Conservation (phyloP, 2,888 invertebrate genomes). For the Phyllotreta striolata region DNA sequence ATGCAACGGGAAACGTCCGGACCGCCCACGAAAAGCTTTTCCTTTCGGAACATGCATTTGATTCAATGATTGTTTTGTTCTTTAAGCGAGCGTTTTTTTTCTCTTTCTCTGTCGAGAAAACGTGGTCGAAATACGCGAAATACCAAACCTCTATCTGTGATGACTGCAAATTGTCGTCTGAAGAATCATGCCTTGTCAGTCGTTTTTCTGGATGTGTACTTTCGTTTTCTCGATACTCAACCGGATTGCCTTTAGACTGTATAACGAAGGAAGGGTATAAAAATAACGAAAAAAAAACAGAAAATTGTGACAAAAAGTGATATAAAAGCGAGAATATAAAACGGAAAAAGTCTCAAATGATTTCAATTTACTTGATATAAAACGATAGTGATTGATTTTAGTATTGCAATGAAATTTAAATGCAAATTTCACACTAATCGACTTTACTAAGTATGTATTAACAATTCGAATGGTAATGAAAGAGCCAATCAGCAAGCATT, state of each 20-base stretch:
- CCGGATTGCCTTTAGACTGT: constrained; percentile 27
- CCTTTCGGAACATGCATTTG: constrained; percentile 3
- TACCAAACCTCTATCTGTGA: constrained; percentile 25
- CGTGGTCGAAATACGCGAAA: constrained; percentile 25
- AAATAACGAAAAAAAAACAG: constrained; percentile 12
- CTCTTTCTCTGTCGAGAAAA: constrained; percentile 13
- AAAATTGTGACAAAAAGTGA: not conserved
- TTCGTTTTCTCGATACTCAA: constrained; percentile 33
- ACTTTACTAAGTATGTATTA: too few species aligned
- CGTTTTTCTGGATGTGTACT: constrained; percentile 35
- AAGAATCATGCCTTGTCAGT: constrained; percentile 37
- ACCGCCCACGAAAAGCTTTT: too few species aligned
- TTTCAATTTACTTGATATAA: too few species aligned
- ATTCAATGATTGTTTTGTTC: constrained; percentile 17
- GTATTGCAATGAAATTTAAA: too few species aligned
- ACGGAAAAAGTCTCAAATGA: too few species aligned
- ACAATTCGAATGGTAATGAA: too few species aligned
- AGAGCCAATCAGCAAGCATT: too few species aligned
- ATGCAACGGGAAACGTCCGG: too few species aligned
- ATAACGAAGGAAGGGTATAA: constrained; percentile 5
- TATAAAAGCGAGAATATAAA: not conserved
- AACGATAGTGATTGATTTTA: too few species aligned
- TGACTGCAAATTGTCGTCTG: constrained; percentile 35
- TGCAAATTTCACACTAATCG: too few species aligned
- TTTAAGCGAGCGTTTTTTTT: constrained; percentile 2